phyloP scores from a whole-genome alignment of 2,888 invertebrate genomes.

The Drosophila infuscata region DNA sequence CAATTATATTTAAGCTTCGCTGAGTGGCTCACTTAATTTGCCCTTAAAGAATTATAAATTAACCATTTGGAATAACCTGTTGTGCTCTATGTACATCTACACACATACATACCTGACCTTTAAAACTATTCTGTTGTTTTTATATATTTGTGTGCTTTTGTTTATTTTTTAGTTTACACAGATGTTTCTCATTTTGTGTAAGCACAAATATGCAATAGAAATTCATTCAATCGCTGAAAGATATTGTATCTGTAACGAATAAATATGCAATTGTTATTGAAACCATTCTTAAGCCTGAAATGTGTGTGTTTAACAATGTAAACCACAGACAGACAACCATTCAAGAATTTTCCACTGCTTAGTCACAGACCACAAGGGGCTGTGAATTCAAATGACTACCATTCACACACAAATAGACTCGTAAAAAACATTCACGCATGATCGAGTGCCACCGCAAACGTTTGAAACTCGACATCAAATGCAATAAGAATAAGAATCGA shows the following conservation, averaged over 20 bases:
- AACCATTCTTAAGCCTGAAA: conserved; percentile 10
- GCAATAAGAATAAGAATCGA: conserved; percentile 66
- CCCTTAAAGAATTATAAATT: conserved; percentile 17
- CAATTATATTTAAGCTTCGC: conserved; percentile 7
- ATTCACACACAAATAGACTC: conserved; percentile 10
- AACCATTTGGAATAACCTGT: neutral
- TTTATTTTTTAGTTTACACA: neutral
- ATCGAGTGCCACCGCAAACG: conserved; percentile 49
- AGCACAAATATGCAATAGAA: neutral
- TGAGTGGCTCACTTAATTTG: conserved; percentile 10
- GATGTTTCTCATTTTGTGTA: conserved; percentile 1
- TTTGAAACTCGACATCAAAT: conserved; percentile 48
- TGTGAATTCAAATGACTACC: conserved; percentile 7
- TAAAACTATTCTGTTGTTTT: neutral
- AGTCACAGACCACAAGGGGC: conserved; percentile 11
- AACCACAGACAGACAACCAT: conserved; percentile 11
- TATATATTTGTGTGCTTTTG: neutral
- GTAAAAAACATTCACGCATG: conserved; percentile 40
- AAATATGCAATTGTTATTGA: conserved; percentile 6
- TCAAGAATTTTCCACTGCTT: conserved; percentile 8
- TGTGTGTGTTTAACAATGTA: conserved; percentile 15
- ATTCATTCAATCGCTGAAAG: neutral
- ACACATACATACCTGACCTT: neutral
- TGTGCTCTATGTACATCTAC: neutral
- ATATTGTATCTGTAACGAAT: neutral